A percentile compares a stretch with the other conserved stretches of the same genome.
phyloP scores from a whole-genome alignment of 2,888 invertebrate genomes.

The Cerastoderma edule region DNA sequence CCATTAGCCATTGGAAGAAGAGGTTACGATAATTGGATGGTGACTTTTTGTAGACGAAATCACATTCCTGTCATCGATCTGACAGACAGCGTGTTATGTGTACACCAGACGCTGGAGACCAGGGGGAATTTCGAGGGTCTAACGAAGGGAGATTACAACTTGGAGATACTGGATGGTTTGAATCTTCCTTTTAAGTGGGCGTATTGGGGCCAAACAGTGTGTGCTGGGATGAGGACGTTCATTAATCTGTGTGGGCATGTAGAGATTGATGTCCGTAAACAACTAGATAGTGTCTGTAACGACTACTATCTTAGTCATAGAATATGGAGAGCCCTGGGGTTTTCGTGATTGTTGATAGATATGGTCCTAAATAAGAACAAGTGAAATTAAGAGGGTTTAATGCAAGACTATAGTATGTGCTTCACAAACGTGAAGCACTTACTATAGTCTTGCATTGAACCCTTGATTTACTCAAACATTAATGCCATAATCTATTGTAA shows the following conservation, averaged over 20 bases:
- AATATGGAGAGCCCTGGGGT: constrained; percentile 24
- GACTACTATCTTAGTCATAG: constrained; percentile 18
- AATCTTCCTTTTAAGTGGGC: constrained; percentile 34
- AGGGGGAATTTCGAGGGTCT: constrained; percentile 58
- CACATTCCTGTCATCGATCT: constrained; percentile 54
- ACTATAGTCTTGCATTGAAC: too few relatives aligned
- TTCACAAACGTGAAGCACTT: too few relatives aligned
- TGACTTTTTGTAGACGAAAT: constrained; percentile 41
- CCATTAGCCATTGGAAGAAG: constrained; percentile 54
- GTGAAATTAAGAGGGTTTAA: too few relatives aligned
- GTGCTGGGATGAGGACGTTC: constrained; percentile 46
- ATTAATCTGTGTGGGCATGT: constrained; percentile 43
- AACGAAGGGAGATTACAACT: constrained; percentile 46
- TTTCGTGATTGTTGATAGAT: too few relatives aligned
- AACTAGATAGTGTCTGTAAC: constrained; percentile 31
- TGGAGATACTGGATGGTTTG: constrained; percentile 38
- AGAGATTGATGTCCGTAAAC: constrained; percentile 29
- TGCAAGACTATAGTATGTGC: too few relatives aligned
- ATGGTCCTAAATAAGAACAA: too few relatives aligned
- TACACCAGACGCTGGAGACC: constrained; percentile 53
- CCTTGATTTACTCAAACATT: too few relatives aligned
- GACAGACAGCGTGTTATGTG: constrained; percentile 46
- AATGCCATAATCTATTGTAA: too few relatives aligned
- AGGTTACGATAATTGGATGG: constrained; percentile 64
- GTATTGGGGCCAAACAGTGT: constrained; percentile 46